Conservation (phyloP, 2,797 vertebrate genomes). For the Spinus pinus region DNA sequence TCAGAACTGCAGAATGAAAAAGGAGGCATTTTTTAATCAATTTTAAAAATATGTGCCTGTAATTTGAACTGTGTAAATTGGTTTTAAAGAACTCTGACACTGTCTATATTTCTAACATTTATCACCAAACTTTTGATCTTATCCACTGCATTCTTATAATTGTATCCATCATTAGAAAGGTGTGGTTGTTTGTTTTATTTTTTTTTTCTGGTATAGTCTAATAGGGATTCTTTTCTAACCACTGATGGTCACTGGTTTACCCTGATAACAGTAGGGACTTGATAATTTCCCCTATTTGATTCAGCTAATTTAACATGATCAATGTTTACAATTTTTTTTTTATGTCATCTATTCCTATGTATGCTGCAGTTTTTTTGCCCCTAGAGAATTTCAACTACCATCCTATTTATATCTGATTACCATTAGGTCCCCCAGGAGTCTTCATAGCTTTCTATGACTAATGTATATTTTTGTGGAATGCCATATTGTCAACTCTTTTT, state of each 20-base stretch:
- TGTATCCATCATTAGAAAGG: background rate
- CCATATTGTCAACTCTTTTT: background rate
- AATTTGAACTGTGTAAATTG: background rate
- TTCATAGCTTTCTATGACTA: background rate
- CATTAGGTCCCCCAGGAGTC: background rate
- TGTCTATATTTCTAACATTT: background rate
- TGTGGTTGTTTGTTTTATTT: background rate
- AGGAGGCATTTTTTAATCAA: fast-evolving
- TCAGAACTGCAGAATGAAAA: background rate
- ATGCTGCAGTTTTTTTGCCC: background rate
- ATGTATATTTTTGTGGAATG: background rate
- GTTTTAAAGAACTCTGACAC: background rate
- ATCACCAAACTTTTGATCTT: background rate
- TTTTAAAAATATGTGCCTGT: background rate
- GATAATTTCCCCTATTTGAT: background rate
- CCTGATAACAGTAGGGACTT: background rate
- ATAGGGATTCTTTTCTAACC: background rate
- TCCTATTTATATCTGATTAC: background rate
- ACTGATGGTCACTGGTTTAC: background rate
- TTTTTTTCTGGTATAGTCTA: background rate
- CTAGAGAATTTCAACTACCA: background rate
- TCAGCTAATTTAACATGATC: background rate
- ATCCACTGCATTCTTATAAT: background rate
- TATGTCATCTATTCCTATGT: background rate
- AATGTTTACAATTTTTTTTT: background rate